These are phyloP conservation scores for Sinodicranocentrus sp. DNA, from an alignment of 2,888 invertebrate genomes.

Conservation along the genomic window DNA sequence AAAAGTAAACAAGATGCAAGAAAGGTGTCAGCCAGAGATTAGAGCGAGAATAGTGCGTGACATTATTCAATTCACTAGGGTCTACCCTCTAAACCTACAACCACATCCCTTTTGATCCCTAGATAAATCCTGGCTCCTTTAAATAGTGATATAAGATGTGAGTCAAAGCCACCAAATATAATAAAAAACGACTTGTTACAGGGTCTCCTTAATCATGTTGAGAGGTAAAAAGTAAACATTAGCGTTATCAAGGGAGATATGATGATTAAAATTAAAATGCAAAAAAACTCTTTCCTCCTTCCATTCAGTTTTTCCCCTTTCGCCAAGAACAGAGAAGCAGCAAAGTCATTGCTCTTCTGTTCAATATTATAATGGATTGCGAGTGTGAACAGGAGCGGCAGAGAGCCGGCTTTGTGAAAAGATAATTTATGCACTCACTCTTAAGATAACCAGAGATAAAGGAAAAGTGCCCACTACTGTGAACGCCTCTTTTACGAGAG, in stretches of 20 bases:
- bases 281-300: no score
- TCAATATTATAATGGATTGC: neutral
- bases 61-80: neutral
- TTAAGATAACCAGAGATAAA: constrained; percentile 24
- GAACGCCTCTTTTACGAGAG: neutral
- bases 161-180: no score
- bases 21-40: constrained; percentile 25
- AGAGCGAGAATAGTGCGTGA: constrained; percentile 13
- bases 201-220: no score
- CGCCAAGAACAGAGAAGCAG: neutral
- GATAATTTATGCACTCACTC: constrained; percentile 20
- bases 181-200: no score
- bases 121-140: no score
- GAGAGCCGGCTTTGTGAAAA: neutral
- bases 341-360: neutral
- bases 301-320: no score
- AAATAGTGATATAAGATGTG: no score
- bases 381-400: constrained; percentile 3
- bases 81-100: no score
- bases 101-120: no score
- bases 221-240: neutral
- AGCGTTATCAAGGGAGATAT: no score
- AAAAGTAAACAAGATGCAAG: neutral
- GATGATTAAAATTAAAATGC: no score
- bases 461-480: constrained; percentile 15